Percentiles rank a stretch among this genome's conserved stretches.
Evolutionary conservation across 1,140 invertebrate species (phyloP).

Genomic region (roundworm (Caenorhabditis elegans)): WBcel235 BX284606.5:12471501-12472000

Average conservation of each 20-base stretch:
- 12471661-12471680: slow-evolving; percentile 60
- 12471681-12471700: slow-evolving; percentile 66
- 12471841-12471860: slow-evolving; percentile 91
- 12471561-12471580: slow-evolving; percentile 79
- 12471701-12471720: slow-evolving; percentile 69
- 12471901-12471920: slow-evolving; percentile 92
- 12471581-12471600: slow-evolving; percentile 45
- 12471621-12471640: slow-evolving; percentile 50
- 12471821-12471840: slow-evolving; percentile 89
- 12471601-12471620: slow-evolving; percentile 55
- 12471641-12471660: slow-evolving; percentile 57
- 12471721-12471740: slow-evolving; percentile 93
- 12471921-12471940: slow-evolving; percentile 89
- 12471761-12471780: slow-evolving; percentile 98
- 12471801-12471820: slow-evolving; percentile 97
- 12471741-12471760: slow-evolving; percentile 96
- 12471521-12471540: slow-evolving; percentile 84
- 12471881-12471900: slow-evolving; percentile 96
- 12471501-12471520: slow-evolving; percentile 47
- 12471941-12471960: slow-evolving; percentile 97
- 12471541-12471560: slow-evolving; percentile 87
- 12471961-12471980: slow-evolving; percentile 86
- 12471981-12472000: slow-evolving; percentile 85
- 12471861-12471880: slow-evolving; percentile 96
- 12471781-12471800: slow-evolving; percentile 97